Percentiles rank a stretch among this genome's conserved stretches.
Evolutionary conservation across 2,113 vertebrate species (phyloP).

Genomic region (Thinocorus orbignyianus): DNA sequence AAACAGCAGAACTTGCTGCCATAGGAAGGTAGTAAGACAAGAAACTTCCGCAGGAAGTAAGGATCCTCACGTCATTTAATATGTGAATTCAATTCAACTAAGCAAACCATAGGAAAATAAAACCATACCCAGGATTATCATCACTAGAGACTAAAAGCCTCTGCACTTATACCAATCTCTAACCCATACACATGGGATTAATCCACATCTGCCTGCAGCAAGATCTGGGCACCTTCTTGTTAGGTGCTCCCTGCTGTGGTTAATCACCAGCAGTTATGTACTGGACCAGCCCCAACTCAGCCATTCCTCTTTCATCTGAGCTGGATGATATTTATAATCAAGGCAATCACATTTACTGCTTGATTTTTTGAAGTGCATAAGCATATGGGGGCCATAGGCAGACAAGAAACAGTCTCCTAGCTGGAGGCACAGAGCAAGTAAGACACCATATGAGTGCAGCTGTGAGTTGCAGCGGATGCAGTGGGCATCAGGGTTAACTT

Average conservation of each 20-base stretch:
- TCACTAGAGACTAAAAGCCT: background rate
- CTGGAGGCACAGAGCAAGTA: background rate
- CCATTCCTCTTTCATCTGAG: background rate
- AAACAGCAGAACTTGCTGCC: background rate
- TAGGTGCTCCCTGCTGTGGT: background rate
- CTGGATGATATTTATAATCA: constrained; percentile 10
- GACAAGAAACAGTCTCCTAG: background rate
- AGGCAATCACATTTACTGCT: constrained; percentile 9
- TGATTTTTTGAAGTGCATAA: background rate
- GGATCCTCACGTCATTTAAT: background rate
- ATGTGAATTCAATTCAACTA: background rate
- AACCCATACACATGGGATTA: background rate
- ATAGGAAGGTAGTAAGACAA: background rate
- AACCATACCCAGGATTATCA: background rate
- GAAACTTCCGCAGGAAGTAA: background rate
- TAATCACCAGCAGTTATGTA: background rate
- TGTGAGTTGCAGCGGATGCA: background rate
- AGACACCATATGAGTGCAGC: background rate
- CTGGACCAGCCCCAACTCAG: background rate
- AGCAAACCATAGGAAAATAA: background rate
- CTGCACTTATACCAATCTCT: background rate
- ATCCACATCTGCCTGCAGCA: background rate
- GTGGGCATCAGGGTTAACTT: background rate
- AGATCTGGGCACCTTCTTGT: background rate
- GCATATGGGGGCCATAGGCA: background rate